A percentile compares a stretch with the other conserved stretches of the same genome.
phyloP scores from a whole-genome alignment of 2,888 invertebrate genomes.

The Meiosimyza platycephala region DNA sequence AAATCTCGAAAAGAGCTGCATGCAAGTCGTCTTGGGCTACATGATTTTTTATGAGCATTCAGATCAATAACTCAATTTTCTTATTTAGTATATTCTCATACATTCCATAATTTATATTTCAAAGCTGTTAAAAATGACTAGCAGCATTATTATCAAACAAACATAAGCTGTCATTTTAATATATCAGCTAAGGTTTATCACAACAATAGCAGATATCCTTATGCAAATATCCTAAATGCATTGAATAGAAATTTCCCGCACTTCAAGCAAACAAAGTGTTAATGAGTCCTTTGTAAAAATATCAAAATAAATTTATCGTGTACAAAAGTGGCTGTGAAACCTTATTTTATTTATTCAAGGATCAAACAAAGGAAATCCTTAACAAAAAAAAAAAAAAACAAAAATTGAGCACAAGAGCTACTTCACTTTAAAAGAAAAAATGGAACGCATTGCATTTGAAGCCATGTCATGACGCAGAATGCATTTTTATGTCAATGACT shows the following conservation, averaged over 20 bases:
- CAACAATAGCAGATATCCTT: slow-evolving; percentile 9
- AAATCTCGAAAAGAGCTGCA: too few relatives aligned
- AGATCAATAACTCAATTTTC: too few relatives aligned
- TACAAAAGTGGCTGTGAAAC: background rate
- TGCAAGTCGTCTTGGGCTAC: too few relatives aligned
- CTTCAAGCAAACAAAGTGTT: slow-evolving; percentile 23
- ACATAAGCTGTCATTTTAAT: too few relatives aligned
- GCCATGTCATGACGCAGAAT: slow-evolving; percentile 13
- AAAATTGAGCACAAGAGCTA: slow-evolving; percentile 16
- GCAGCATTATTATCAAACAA: too few relatives aligned
- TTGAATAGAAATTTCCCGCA: background rate
- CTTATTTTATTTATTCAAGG: background rate
- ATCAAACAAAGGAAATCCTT: slow-evolving; percentile 8
- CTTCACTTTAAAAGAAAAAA: background rate
- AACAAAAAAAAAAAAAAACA: slow-evolving; percentile 1
- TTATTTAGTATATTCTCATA: too few relatives aligned
- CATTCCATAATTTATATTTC: too few relatives aligned
- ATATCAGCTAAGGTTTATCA: background rate
- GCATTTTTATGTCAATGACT: slow-evolving; percentile 18
- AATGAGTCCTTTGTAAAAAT: slow-evolving; percentile 26
- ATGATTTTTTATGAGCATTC: too few relatives aligned
- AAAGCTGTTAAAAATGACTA: too few relatives aligned
- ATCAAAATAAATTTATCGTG: slow-evolving; percentile 24
- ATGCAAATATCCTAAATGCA: slow-evolving; percentile 7
- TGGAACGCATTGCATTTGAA: slow-evolving; percentile 15